Base-by-base conservation (phyloP, 2,797 vertebrate species). In the Takifugu rubripes region DNA sequence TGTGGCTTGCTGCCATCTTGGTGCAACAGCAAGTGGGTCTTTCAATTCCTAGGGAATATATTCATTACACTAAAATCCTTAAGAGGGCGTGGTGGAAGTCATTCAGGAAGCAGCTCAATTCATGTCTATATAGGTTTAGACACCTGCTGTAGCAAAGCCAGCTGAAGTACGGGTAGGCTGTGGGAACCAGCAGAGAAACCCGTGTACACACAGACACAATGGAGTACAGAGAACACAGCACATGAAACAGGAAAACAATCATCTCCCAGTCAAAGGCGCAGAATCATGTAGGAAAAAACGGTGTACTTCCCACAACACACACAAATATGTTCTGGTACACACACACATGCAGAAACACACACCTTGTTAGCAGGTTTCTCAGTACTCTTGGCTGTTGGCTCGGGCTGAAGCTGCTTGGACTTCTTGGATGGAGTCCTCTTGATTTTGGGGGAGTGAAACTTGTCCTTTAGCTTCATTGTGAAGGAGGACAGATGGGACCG, bases 381-480 rank as follows among this genome's bases (percentile, higher is more conserved):
- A 0, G 93, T 84, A 5, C 83, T 90, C 78, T 94, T 98, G 80
- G 93, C 91, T 0, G 94, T 86, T 45, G 93, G 92, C 54, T 98
- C 97, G 0, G 87, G 90, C 79, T 94, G 93, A 59, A 94, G 89
- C 66, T 94, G 95, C 75, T 98, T 99, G 63, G 95, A 93, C 79
- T 98, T 99, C 91, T 97, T 99, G 25, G 97, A 98, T 4, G 95
- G 96, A 0, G 95, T 98, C 69, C 96, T 92, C 90, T 97, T 98
- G 88, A 98, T 97, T 89, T 98, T 99, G 70, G 96, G 97, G 5
- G 97, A 97, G 77, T 98, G 96, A 90, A 99, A 98, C 84, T 99
- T 99, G 90, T 97, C 95, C 91, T 94, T 99, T 74, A 99, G 84
- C 85, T 98, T 99, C 96, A 98, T 98, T 54, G 97, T 98, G 92